Percentiles rank a stretch among this genome's conserved stretches.
phyloP scores from a whole-genome alignment of 2,888 invertebrate species.

The Drosophila monieri region DNA sequence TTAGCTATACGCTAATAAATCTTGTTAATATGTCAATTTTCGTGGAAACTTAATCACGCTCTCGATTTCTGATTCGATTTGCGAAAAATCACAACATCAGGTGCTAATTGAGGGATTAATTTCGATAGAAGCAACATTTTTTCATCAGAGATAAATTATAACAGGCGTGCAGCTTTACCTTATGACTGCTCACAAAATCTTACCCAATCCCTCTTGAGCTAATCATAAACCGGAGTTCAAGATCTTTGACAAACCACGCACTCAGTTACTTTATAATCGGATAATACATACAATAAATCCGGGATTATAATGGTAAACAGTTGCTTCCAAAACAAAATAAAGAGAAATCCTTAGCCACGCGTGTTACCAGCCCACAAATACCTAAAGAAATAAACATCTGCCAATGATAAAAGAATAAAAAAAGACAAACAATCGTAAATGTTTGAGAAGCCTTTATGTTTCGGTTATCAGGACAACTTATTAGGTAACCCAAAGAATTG shows the following conservation, averaged over 20 bases:
- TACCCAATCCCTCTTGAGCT: conserved; percentile 17
- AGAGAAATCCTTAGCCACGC: conserved; percentile 45
- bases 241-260: conserved; percentile 15
- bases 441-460: neutral
- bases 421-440: neutral
- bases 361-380: conserved; percentile 25
- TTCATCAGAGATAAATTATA: conserved; percentile 5
- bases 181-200: neutral
- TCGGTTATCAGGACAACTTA: neutral
- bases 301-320: conserved; percentile 16
- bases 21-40: conserved; percentile 72
- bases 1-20: conserved; percentile 57
- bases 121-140: conserved; percentile 23
- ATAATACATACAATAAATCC: conserved; percentile 10
- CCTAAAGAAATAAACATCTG: conserved; percentile 7
- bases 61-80: conserved; percentile 45
- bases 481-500: conserved; percentile 13
- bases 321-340: conserved; percentile 30
- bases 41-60: conserved; percentile 55
- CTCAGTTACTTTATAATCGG: conserved; percentile 5
- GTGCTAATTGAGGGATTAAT: conserved; percentile 58
- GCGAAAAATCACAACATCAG: conserved; percentile 39
- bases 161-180: neutral
- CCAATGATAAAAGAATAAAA: conserved; percentile 3
- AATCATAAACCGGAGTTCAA: conserved; percentile 31